Evolutionary conservation across 2,888 invertebrate genomes (phyloP), one percentile per base, ranked within the genome.

Genomic region (Endomychus coccineus): DNA sequence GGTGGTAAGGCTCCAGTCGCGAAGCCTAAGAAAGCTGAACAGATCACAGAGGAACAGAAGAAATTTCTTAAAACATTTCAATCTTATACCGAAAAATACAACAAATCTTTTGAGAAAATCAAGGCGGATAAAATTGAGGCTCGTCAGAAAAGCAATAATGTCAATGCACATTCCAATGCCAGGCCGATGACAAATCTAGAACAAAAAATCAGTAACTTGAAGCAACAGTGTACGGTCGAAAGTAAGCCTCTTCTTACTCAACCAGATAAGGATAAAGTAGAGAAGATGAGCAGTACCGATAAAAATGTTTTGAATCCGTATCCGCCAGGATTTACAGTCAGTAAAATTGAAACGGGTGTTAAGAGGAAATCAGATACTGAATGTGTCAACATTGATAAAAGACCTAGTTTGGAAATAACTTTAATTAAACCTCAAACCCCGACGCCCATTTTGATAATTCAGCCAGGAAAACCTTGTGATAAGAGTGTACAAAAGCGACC

Each of bases 341-440:
- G 64, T 33, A 68, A 68, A 56, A 54, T 68, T 14, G 64, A 64
- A 41, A 50, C 52, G 25, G 62, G 61, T 1, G 54, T 52, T 1
- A 67, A 66, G 40, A 48, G 66, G 23, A 66, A 61, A 49, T 16
- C 46, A 5, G 62, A 62, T 9, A 42, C 44, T 6, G 49, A 47
- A 16, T 48, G 49, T 12, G 31, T 43, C 2, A 36, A 34, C 21
- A 23, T 32, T 27, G 63, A 63, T 36, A 64, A 65, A 36, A 43
- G 63, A 29, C 62, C 64, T 21, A 55, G 61, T 49, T 48, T 67
- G 33, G 66, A 65, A 42, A 66, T 67, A 30, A 65, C 66, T 1
- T 45, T 64, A 9, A 63, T 66, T 10, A 62, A 61, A 17, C 32
- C 44, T 36, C 15, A 39, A 12, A 30, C 34, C 16, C 23, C 33